A percentile compares a stretch with the other conserved stretches of the same genome.
Conservation (phyloP, 2,888 invertebrate species). For the Eremobia ochroleuca region DNA sequence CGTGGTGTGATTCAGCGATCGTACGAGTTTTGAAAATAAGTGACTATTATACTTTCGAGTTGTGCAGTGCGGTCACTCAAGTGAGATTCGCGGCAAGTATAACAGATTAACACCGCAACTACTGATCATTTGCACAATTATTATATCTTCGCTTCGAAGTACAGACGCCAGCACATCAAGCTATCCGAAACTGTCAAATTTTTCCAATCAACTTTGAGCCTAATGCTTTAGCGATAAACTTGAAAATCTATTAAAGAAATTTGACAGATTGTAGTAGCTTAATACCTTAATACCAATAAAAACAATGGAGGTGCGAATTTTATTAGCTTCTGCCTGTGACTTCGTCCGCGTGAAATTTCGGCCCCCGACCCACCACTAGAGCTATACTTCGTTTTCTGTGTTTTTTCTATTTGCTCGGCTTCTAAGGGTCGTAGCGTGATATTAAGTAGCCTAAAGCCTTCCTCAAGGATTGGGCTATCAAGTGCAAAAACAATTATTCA, state of each 20-base stretch:
- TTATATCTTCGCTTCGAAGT: not conserved
- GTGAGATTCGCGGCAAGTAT: not conserved
- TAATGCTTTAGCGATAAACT: too few species aligned
- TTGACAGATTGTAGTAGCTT: too few species aligned
- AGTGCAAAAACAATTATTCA: not conserved
- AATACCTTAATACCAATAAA: slow-evolving; percentile 12
- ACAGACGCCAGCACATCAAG: too few species aligned
- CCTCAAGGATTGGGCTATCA: not conserved
- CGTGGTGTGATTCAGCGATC: not conserved
- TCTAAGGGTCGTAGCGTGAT: not conserved
- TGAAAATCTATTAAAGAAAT: too few species aligned
- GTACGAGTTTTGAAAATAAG: slow-evolving; percentile 13
- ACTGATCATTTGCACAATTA: not conserved
- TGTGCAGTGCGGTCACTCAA: not conserved
- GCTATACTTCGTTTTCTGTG: not conserved
- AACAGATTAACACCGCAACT: not conserved
- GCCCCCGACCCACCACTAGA: not conserved
- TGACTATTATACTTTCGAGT: slow-evolving; percentile 2
- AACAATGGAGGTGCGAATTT: not conserved
- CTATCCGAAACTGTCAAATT: too few species aligned
- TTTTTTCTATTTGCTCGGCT: not conserved
- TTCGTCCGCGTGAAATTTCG: not conserved
- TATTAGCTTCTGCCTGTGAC: not conserved
- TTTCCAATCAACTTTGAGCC: too few species aligned
- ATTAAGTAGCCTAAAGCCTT: not conserved